A percentile compares a stretch with the other conserved stretches of the same genome.
Conservation (phyloP, 2,113 vertebrate genomes). For the Urocolius indicus region DNA sequence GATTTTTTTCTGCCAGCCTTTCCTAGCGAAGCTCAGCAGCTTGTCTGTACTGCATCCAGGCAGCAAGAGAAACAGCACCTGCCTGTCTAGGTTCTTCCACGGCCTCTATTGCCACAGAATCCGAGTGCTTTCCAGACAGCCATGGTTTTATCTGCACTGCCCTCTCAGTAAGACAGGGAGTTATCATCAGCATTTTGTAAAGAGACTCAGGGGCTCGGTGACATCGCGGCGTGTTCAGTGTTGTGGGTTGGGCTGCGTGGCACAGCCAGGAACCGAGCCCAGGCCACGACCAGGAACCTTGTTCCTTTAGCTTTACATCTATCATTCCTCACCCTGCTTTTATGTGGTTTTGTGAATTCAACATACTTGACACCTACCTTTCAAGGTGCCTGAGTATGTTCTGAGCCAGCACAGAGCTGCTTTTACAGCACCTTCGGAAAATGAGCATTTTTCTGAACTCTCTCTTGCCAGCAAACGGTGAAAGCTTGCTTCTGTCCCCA, state of each 20-base stretch:
- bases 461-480: rapidly evolving
- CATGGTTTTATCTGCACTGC: neutral
- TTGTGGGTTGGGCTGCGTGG: neutral
- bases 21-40: neutral
- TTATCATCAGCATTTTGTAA: rapidly evolving
- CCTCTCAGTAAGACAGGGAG: neutral
- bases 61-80: neutral
- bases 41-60: neutral
- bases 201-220: neutral
- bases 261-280: neutral
- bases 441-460: neutral
- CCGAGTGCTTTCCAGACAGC: neutral
- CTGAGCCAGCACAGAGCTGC: neutral
- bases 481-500: neutral
- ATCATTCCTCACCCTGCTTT: neutral
- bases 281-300: neutral
- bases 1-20: constrained; percentile 9
- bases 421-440: neutral
- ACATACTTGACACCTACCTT: neutral
- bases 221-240: neutral
- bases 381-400: neutral
- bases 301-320: neutral
- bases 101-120: neutral
- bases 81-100: neutral
- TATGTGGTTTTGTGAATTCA: neutral